Percentiles rank a stretch among this genome's conserved stretches.
These are phyloP conservation scores for Meghimatium bilineatum DNA, from an alignment of 2,888 invertebrate genomes.

Conservation along the genomic window DNA sequence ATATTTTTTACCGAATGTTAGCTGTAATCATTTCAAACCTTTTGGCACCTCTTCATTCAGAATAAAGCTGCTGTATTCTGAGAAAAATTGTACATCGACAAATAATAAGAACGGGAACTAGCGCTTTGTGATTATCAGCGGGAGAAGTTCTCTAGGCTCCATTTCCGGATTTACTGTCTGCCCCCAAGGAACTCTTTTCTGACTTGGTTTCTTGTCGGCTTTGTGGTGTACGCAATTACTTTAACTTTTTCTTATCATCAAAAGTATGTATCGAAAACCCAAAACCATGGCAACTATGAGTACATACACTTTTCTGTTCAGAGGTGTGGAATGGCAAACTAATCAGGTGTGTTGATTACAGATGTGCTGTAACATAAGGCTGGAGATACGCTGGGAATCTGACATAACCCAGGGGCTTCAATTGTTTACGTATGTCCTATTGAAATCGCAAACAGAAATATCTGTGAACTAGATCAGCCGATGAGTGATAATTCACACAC, in stretches of 20 bases:
- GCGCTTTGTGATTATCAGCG: background rate
- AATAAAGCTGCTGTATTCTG: background rate
- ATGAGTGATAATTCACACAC: background rate
- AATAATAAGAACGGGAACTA: background rate
- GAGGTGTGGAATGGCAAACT: conserved; percentile 4
- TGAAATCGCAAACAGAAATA: background rate
- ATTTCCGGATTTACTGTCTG: background rate
- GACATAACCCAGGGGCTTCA: conserved; percentile 8
- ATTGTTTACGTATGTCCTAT: conserved; percentile 8
- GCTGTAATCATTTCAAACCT: too few species aligned
- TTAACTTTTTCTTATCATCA: background rate
- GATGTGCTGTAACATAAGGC: background rate
- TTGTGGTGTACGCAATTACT: conserved; percentile 4
- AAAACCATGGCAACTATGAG: background rate
- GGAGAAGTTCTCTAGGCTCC: background rate
- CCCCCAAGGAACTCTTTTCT: background rate
- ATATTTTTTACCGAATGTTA: too few species aligned
- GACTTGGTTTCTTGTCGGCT: background rate
- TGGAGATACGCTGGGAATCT: background rate
- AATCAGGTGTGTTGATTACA: conserved; percentile 23
- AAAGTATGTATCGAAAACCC: background rate
- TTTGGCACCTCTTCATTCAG: too few species aligned
- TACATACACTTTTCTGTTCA: background rate
- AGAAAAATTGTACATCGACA: background rate
- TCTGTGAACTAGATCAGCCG: background rate